Conservation (phyloP, 2,797 vertebrate species). For the Sebastes steindachneri region DNA sequence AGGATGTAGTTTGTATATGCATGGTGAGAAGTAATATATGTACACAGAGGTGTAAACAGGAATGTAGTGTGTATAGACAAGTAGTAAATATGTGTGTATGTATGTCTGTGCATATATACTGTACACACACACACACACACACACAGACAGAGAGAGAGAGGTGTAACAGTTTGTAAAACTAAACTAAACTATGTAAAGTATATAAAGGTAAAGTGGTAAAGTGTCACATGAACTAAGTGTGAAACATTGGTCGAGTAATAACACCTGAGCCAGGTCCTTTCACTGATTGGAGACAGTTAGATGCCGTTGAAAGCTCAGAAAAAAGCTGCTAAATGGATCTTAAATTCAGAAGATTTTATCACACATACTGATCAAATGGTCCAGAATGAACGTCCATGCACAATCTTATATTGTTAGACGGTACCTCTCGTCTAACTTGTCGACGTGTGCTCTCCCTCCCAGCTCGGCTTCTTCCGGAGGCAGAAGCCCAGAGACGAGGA, state of each 20-base stretch:
- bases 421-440: not conserved
- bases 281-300: not conserved
- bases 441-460: constrained; percentile 19
- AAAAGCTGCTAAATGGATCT: not conserved
- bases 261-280: not conserved
- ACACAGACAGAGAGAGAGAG: too few species aligned
- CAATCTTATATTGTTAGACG: not conserved
- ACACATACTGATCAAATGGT: not conserved
- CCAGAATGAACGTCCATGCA: not conserved
- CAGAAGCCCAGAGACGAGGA: constrained; percentile 84
- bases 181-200: too few species aligned
- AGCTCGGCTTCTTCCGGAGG: constrained; percentile 96
- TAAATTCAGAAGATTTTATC: not conserved
- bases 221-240: not conserved
- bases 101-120: too few species aligned
- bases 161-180: too few species aligned
- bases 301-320: not conserved
- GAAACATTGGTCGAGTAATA: not conserved
- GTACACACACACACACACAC: too few species aligned
- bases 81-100: too few species aligned
- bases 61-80: too few species aligned
- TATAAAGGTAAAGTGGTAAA: too few species aligned
- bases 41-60: too few species aligned
- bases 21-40: too few species aligned
- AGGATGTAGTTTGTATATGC: too few species aligned